Evolutionary conservation across 1,140 invertebrate species (phyloP).

Genomic region (Tetraneura akinire): DNA sequence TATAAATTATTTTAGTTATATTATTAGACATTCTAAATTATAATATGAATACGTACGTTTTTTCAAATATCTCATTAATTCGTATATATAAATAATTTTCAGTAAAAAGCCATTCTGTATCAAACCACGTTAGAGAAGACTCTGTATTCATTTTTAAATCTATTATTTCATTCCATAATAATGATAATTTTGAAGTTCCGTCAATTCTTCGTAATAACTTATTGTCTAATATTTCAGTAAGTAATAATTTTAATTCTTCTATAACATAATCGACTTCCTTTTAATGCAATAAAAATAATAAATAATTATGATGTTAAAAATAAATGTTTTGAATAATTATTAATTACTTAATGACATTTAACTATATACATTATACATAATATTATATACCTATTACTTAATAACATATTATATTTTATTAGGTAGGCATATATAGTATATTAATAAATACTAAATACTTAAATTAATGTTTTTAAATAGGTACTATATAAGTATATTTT

Average conservation of each 20-base stretch:
- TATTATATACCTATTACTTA: background rate
- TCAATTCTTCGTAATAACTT: constrained; percentile 23
- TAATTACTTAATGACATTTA: background rate
- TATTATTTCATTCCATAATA: constrained; percentile 35
- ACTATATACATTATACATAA: background rate
- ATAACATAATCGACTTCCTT: background rate
- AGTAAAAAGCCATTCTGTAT: constrained; percentile 38
- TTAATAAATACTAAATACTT: background rate
- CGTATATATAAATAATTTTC: constrained; percentile 42
- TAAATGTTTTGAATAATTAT: background rate
- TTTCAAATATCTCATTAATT: constrained; percentile 29
- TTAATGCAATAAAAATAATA: background rate
- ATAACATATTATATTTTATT: background rate
- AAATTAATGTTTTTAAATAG: too few species aligned
- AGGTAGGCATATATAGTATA: background rate
- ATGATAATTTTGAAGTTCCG: constrained; percentile 4
- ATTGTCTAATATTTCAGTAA: constrained; percentile 27
- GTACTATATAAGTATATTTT: background rate
- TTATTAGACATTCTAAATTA: background rate
- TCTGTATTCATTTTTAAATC: constrained; percentile 1
- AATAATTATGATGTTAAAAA: background rate
- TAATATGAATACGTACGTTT: background rate
- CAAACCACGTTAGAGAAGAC: constrained; percentile 33
- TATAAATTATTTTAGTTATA: background rate
- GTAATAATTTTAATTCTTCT: background rate